phyloP scores from a whole-genome alignment of 2,888 invertebrate genomes.

The Bimastos eiseni region DNA sequence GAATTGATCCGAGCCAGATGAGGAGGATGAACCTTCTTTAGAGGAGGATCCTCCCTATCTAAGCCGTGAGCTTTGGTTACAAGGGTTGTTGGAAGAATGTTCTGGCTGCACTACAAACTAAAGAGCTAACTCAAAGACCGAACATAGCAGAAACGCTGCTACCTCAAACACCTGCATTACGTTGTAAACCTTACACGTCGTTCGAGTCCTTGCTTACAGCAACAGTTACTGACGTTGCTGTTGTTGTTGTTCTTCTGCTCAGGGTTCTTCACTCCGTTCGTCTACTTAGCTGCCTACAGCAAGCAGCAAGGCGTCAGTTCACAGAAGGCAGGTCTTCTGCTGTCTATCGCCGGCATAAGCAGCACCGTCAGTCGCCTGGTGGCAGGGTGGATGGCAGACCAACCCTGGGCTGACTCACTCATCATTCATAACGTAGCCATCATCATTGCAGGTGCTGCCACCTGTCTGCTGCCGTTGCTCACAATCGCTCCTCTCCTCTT shows the following conservation, averaged over 20 bases:
- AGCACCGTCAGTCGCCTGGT: slow-evolving; percentile 45
- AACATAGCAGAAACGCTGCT: too few species aligned
- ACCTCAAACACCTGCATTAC: too few species aligned
- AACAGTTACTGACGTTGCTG: background rate
- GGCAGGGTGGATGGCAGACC: slow-evolving; percentile 72
- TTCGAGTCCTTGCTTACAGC: background rate
- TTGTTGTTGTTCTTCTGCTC: background rate
- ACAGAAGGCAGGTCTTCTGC: slow-evolving; percentile 64
- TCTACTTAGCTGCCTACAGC: slow-evolving; percentile 53
- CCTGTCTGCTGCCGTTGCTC: slow-evolving; percentile 76
- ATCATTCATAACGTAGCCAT: slow-evolving; percentile 86
- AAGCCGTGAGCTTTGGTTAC: too few species aligned
- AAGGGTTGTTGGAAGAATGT: too few species aligned
- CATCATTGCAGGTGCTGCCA: slow-evolving; percentile 86
- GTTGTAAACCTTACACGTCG: background rate
- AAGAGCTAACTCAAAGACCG: too few species aligned
- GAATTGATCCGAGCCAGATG: too few species aligned
- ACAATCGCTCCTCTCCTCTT: slow-evolving; percentile 72
- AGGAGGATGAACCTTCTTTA: too few species aligned
- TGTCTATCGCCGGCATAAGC: slow-evolving; percentile 60
- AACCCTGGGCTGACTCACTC: slow-evolving; percentile 80
- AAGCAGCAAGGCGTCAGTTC: slow-evolving; percentile 49
- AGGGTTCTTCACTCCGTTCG: slow-evolving; percentile 50
- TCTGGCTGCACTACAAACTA: too few species aligned
- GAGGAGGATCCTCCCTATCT: too few species aligned